Evolutionary conservation across 2,797 vertebrate genomes (phyloP), one percentile per base, ranked within the genome.

Genomic region (Characodon lateralis): DNA sequence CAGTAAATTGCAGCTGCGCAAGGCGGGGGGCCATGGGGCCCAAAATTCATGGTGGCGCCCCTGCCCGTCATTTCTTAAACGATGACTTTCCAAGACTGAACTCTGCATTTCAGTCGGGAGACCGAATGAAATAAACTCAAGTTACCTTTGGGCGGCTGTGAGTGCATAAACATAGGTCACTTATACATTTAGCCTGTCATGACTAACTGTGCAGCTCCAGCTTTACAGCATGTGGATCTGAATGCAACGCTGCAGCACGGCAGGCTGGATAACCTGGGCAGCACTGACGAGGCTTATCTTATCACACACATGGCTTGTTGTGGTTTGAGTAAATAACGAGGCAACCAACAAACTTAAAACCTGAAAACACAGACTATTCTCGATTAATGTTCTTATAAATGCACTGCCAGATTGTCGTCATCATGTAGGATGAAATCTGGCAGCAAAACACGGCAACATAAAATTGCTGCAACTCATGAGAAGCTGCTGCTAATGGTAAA

Each of bases 401-500:
- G 78, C 75, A 78, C 76, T 80, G 58, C 58, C 76, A 20, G 18
- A 12, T 41, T 16, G 50, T 56, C 43, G 46, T 22, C 9, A 48
- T 26, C 51, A 77, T 48, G 55, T 28, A 55, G 14, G 24, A 22
- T 74, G 13, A 24, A 35, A 6, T 26, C 3, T 28, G 20, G 56
- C 16, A 71, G 76, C 20, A 12, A 6, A 73, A 12, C 35, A 26
- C 22, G 53, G 3, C 6, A 73, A 71, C 50, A 58, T 26, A 53
- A 20, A 46, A 58, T 50, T 59, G 41, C n/a, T 24, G 66, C 18
- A 78, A 77, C 75, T 77, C 39, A 53, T 0, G 51, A 61, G 22
- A 41, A 24, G 20, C 46, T 73, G 48, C 9, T 12, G 89, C 88
- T 86, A 91, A 70, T 61, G 0, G 28, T 20, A 0, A 66, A 24